phyloP scores from a whole-genome alignment of 2,888 invertebrate genomes.

The Calliopum simillimum region DNA sequence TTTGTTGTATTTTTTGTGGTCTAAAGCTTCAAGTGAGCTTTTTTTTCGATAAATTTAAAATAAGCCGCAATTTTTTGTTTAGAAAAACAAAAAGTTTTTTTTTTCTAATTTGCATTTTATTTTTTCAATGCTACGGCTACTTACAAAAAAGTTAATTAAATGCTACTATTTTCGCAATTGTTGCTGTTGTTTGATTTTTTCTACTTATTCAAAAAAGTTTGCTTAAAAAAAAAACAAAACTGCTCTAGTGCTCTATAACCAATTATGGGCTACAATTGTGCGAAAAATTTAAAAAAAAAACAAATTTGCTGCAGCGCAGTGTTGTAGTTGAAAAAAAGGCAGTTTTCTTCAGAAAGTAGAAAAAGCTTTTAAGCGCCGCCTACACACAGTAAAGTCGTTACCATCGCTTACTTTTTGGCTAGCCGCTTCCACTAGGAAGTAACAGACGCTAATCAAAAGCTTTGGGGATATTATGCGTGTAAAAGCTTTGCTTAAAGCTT shows the following conservation, averaged over 20 bases:
- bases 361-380: neutral
- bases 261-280: neutral
- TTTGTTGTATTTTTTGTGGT: slow-evolving; percentile 14
- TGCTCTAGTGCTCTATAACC: neutral
- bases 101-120: slow-evolving; percentile 11
- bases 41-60: neutral
- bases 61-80: neutral
- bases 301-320: neutral
- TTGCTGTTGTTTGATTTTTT: neutral
- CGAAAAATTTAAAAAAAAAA: too few relatives aligned
- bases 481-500: too few relatives aligned
- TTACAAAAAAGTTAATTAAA: neutral
- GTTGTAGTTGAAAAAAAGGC: slow-evolving; percentile 10
- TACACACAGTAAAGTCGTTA: neutral
- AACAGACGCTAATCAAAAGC: too few relatives aligned
- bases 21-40: neutral
- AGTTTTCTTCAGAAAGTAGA: too few relatives aligned
- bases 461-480: too few relatives aligned
- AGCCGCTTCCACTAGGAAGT: neutral
- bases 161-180: slow-evolving; percentile 6
- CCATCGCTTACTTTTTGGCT: neutral
- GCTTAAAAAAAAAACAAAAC: neutral
- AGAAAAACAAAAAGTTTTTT: neutral
- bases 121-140: neutral
- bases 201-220: neutral